Base-by-base conservation (phyloP, 2,113 vertebrate species). In the Ginglymostoma cirratum region DNA sequence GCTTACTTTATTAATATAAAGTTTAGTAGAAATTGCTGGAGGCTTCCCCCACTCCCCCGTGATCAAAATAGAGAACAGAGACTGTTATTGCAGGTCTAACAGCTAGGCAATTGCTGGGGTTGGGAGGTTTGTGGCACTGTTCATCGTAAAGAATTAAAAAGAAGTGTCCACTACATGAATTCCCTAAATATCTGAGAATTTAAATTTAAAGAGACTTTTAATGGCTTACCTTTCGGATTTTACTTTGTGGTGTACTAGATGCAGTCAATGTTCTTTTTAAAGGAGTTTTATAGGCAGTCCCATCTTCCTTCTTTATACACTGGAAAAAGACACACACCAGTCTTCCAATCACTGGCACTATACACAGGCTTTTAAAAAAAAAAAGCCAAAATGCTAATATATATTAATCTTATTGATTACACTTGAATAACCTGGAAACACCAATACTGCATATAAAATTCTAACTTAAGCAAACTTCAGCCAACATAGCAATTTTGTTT, bases 171-270 rank as follows among this genome's bases (percentile, higher is more conserved):
- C 7, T 61, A 61, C 12, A 61, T 12, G 7, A 61, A 61, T 61
- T 7, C 12, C 55, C 55, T 12, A 61, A 61, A 61, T 61, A 12
- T 55, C 55, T 10, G 55, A 12, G 34, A n/a, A 34, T 34, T 30
- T 1, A 72, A 72, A 86, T 19, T 8, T 48, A 42, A 42, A 19
- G 14, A 93, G 55, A 14, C 30, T 15, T 8, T 7, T 21, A 21
- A 65, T 66, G 23, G 52, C 94, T 95, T 72, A 95, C 94, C 45
- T 7, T 95, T 72, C 94, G 72, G 69, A 95, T 72, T 95, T 95
- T 95, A 23, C 69, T 72, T 10, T 27, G 67, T 45, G 94, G 69
- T 48, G 94, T 76, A 95, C 30, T 34, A 72, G 69, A 34, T 72
- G 42, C 42, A 52, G 42, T 24, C 24, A 95, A 19, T 27, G 69